These are phyloP conservation scores for Cyphomyrmex costatus DNA, from an alignment of 1,140 invertebrate genomes.

Conservation along the genomic window DNA sequence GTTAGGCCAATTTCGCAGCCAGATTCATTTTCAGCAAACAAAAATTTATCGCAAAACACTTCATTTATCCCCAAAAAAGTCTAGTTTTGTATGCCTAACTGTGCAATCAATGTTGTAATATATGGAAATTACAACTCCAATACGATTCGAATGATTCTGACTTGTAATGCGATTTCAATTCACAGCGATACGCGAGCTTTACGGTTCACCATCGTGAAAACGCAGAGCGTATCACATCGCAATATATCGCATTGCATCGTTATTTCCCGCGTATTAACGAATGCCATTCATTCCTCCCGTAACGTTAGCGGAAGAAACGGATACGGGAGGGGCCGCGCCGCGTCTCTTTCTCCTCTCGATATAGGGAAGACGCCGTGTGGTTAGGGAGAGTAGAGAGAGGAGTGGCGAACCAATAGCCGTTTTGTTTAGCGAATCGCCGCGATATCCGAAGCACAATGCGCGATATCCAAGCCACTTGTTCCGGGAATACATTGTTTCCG, in stretches of 20 bases:
- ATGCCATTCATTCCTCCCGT: conserved; percentile 22
- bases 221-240: neutral
- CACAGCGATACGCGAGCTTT: neutral
- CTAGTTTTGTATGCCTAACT: too few species aligned
- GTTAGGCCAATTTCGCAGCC: too few species aligned
- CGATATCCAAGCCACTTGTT: conserved; percentile 52
- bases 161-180: too few species aligned
- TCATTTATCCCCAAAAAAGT: too few species aligned
- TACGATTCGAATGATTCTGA: too few species aligned
- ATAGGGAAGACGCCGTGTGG: neutral
- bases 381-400: neutral
- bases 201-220: conserved; percentile 54
- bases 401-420: conserved; percentile 49
- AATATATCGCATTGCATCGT: conserved; percentile 6
- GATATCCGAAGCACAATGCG: conserved; percentile 53
- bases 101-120: too few species aligned
- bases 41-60: too few species aligned
- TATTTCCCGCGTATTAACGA: conserved; percentile 51
- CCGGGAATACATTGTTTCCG: conserved; percentile 56
- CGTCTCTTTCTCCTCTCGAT: neutral
- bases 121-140: too few species aligned
- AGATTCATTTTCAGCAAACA: too few species aligned
- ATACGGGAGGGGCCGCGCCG: neutral
- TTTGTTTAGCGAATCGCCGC: conserved; percentile 57
- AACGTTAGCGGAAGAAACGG: conserved; percentile 3